These are phyloP conservation scores for Morone saxatilis DNA, from an alignment of 2,113 vertebrate species.

Conservation along the genomic window DNA sequence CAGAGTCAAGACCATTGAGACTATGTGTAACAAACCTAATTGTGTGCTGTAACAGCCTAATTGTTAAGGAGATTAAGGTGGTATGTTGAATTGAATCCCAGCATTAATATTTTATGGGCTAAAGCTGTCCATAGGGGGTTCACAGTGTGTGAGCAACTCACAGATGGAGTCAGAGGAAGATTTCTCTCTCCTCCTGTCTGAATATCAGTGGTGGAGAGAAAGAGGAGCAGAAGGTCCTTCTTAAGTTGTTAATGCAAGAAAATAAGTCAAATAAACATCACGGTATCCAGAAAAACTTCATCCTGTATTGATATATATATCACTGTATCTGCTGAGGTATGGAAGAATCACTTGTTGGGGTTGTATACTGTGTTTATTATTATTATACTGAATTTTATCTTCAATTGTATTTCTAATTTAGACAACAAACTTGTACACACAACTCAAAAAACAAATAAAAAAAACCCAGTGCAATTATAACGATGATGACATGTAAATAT, in stretches of 20 bases:
- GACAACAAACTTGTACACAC: background rate
- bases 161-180: slow-evolving; percentile 78
- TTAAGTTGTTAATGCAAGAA: background rate
- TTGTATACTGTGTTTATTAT: background rate
- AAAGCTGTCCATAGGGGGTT: slow-evolving; percentile 81
- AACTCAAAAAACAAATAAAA: background rate
- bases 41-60: slow-evolving; percentile 59
- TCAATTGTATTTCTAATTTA: background rate
- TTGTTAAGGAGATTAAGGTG: slow-evolving; percentile 79
- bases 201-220: slow-evolving; percentile 30
- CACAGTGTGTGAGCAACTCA: slow-evolving; percentile 76
- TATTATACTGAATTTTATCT: too few species aligned
- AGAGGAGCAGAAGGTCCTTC: background rate
- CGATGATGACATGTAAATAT: background rate
- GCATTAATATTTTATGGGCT: slow-evolving; percentile 85
- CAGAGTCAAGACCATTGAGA: slow-evolving; percentile 47
- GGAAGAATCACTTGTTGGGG: background rate
- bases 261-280: background rate
- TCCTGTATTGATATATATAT: background rate
- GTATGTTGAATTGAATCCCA: slow-evolving; percentile 81
- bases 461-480: background rate
- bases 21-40: slow-evolving; percentile 52
- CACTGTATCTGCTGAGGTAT: background rate
- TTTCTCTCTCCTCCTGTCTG: slow-evolving; percentile 40
- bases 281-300: background rate